A percentile compares a stretch with the other conserved stretches of the same genome.
Evolutionary conservation across 2,888 invertebrate species (phyloP).

Genomic region (Dioctria linearis): DNA sequence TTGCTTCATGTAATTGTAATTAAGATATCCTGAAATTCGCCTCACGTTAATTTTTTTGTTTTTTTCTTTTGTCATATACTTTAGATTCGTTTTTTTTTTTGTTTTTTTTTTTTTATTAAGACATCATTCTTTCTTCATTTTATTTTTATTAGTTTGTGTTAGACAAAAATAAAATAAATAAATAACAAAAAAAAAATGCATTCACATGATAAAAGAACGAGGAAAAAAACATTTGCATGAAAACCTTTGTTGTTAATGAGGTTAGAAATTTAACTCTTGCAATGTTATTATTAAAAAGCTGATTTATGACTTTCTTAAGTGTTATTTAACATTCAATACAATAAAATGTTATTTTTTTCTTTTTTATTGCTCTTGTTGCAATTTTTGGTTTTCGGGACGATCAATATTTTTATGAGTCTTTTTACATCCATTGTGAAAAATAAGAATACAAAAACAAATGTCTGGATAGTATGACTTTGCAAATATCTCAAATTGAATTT

Average conservation of each 20-base stretch:
- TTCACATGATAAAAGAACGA: slow-evolving; percentile 35
- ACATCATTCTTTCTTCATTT: slow-evolving; percentile 56
- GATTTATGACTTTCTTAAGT: slow-evolving; percentile 28
- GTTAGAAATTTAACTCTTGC: slow-evolving; percentile 41
- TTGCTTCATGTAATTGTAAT: slow-evolving; percentile 51
- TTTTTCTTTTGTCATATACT: not conserved
- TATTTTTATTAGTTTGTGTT: slow-evolving; percentile 21
- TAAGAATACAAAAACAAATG: slow-evolving; percentile 20
- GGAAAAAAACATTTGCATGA: slow-evolving; percentile 47
- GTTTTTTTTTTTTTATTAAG: slow-evolving; percentile 50
- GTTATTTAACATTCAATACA: slow-evolving; percentile 23
- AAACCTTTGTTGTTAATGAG: slow-evolving; percentile 33
- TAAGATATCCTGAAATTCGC: slow-evolving; percentile 61
- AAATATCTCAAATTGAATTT: slow-evolving; percentile 7
- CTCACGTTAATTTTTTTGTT: slow-evolving; percentile 57
- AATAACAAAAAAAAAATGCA: slow-evolving; percentile 46
- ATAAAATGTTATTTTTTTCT: not conserved
- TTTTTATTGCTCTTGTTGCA: not conserved
- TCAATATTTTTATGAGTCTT: not conserved
- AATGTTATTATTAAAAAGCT: slow-evolving; percentile 36
- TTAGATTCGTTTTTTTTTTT: slow-evolving; percentile 39
- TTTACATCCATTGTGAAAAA: not conserved
- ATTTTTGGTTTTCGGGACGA: slow-evolving; percentile 45
- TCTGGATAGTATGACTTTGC: slow-evolving; percentile 10
- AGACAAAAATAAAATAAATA: slow-evolving; percentile 47